A percentile compares a stretch with the other conserved stretches of the same genome.
These are phyloP conservation scores for Lasiurus cinereus DNA, from an alignment of 2,113 vertebrate genomes.

Conservation along the genomic window DNA sequence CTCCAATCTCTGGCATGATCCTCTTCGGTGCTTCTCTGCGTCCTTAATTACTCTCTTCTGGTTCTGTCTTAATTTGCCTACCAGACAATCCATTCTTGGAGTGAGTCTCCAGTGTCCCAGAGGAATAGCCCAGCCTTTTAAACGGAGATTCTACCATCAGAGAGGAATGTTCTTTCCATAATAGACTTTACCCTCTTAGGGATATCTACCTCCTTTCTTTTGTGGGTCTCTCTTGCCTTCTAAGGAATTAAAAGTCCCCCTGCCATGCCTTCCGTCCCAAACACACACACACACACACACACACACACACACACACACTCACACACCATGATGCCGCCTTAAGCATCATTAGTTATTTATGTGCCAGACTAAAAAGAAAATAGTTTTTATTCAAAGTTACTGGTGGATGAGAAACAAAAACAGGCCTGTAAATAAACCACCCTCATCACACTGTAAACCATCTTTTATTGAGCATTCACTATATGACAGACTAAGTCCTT, in stretches of 20 bases:
- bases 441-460: not conserved
- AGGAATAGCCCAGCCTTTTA: not conserved
- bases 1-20: not conserved
- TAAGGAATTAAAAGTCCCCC: not conserved
- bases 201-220: not conserved
- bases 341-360: slow-evolving; percentile 39
- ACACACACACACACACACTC: not conserved
- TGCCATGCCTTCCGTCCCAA: not conserved
- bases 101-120: not conserved
- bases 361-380: slow-evolving; percentile 48
- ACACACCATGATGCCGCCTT: not conserved
- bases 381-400: slow-evolving; percentile 25
- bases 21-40: not conserved
- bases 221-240: not conserved
- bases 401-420: not conserved
- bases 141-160: not conserved
- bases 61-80: not conserved
- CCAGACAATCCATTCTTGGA: not conserved
- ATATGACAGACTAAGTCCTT: not conserved
- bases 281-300: not conserved
- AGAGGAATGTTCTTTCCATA: slow-evolving; percentile 45
- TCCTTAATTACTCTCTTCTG: not conserved
- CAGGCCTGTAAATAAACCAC: slow-evolving; percentile 32
- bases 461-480: slow-evolving; percentile 1
- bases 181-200: not conserved